Conservation (phyloP, 2,888 invertebrate genomes). For the Dromius quadrimaculatus region DNA sequence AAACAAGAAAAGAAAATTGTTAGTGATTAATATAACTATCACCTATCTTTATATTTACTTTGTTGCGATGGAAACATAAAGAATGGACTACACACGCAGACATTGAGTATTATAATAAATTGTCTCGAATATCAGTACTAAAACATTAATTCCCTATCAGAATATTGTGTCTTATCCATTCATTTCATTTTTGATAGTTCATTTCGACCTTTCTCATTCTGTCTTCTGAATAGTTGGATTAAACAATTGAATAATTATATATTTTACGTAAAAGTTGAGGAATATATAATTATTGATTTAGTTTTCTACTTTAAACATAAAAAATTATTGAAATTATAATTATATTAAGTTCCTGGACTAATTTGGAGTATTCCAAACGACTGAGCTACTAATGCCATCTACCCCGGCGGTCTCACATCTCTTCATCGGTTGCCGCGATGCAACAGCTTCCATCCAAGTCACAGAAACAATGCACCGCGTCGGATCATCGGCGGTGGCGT, state of each 20-base stretch:
- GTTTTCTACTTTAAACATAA: too few species aligned
- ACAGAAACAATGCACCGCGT: constrained; percentile 20
- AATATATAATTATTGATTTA: too few species aligned
- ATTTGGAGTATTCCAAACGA: too few species aligned
- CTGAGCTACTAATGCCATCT: neutral
- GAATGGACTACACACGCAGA: constrained; percentile 9
- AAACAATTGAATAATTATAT: too few species aligned
- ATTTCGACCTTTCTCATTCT: neutral
- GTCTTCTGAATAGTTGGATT: too few species aligned
- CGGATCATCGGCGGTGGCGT: constrained; percentile 5
- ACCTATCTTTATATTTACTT: constrained; percentile 20
- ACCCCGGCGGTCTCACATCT: neutral
- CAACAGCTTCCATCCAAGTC: constrained; percentile 6
- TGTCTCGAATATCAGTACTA: constrained; percentile 34
- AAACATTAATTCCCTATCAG: constrained; percentile 48
- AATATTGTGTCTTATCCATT: constrained; percentile 29
- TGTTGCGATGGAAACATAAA: neutral
- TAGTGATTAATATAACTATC: constrained; percentile 16
- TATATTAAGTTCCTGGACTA: too few species aligned
- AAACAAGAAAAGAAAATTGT: constrained; percentile 23
- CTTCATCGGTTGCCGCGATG: neutral
- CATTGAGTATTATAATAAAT: constrained; percentile 38
- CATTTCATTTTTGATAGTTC: constrained; percentile 10
- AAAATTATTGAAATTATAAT: too few species aligned
- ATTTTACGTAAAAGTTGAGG: too few species aligned